Evolutionary conservation across 2,113 vertebrate genomes (phyloP).

Genomic region (Gavia stellata): DNA sequence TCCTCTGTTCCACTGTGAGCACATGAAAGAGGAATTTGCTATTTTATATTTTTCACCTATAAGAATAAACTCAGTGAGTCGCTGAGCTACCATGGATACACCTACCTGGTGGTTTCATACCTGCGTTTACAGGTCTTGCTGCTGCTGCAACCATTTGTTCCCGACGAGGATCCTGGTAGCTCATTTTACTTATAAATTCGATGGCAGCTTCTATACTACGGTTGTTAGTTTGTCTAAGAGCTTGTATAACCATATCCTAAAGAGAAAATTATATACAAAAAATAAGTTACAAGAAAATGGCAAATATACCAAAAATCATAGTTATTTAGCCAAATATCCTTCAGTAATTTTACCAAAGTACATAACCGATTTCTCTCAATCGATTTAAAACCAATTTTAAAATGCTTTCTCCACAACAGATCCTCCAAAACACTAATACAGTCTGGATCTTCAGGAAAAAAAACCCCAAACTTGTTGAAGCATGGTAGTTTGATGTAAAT

Average conservation of each 20-base stretch:
- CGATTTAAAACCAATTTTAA: background rate
- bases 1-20: background rate
- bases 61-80: background rate
- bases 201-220: slow-evolving; percentile 85
- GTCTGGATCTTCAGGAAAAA: background rate
- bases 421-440: background rate
- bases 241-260: slow-evolving; percentile 87
- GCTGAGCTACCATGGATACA: background rate
- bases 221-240: slow-evolving; percentile 83
- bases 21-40: background rate
- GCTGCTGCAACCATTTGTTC: slow-evolving; percentile 84
- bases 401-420: background rate
- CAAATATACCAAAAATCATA: background rate
- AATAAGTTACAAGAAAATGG: background rate
- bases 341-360: background rate
- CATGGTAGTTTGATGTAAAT: background rate
- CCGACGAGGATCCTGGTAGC: slow-evolving; percentile 87
- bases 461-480: background rate
- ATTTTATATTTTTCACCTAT: background rate
- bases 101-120: slow-evolving; percentile 85
- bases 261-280: slow-evolving; percentile 24
- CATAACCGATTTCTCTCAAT: background rate
- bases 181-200: slow-evolving; percentile 92
- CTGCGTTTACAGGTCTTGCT: slow-evolving; percentile 77
- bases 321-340: background rate